Percentiles rank a stretch among this genome's conserved stretches.
Conservation (phyloP, 2,888 invertebrate species). For the Cosmorhoe ocellata region DNA sequence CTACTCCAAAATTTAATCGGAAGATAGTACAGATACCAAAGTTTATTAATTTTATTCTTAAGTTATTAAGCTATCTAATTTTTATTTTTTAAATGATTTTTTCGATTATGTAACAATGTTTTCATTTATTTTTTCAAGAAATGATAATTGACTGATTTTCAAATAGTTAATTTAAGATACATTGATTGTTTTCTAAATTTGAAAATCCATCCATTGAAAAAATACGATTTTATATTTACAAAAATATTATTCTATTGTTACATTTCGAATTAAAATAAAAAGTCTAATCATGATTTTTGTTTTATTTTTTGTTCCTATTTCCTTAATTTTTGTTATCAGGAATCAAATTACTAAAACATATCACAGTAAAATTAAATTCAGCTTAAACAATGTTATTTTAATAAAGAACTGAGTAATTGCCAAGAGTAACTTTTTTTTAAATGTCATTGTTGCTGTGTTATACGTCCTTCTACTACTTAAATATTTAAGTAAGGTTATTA, state of each 20-base stretch:
- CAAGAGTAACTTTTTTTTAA: conserved; percentile 38
- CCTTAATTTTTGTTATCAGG: conserved; percentile 41
- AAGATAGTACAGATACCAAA: conserved; percentile 80
- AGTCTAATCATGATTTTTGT: conserved; percentile 60
- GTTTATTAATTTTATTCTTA: conserved; percentile 78
- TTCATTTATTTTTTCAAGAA: conserved; percentile 36
- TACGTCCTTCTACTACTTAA: conserved; percentile 61
- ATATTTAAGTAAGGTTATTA: conserved; percentile 60
- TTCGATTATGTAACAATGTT: conserved; percentile 61
- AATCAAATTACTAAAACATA: conserved; percentile 66
- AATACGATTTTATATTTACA: conserved; percentile 76
- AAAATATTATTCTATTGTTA: conserved; percentile 71
- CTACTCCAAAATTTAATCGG: conserved; percentile 78
- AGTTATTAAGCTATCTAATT: conserved; percentile 72
- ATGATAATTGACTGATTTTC: conserved; percentile 40
- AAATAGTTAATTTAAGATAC: conserved; percentile 24
- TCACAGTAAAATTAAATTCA: conserved; percentile 45
- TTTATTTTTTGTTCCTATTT: conserved; percentile 63
- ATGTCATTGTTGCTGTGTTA: conserved; percentile 55
- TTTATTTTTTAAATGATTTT: conserved; percentile 52
- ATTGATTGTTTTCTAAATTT: conserved; percentile 48
- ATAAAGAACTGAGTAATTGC: conserved; percentile 43
- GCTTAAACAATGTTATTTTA: conserved; percentile 35
- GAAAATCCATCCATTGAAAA: conserved; percentile 75
- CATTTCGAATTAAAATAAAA: conserved; percentile 78